Evolutionary conservation across 2,113 vertebrate genomes (phyloP).

Genomic region (Tyto alba): DNA sequence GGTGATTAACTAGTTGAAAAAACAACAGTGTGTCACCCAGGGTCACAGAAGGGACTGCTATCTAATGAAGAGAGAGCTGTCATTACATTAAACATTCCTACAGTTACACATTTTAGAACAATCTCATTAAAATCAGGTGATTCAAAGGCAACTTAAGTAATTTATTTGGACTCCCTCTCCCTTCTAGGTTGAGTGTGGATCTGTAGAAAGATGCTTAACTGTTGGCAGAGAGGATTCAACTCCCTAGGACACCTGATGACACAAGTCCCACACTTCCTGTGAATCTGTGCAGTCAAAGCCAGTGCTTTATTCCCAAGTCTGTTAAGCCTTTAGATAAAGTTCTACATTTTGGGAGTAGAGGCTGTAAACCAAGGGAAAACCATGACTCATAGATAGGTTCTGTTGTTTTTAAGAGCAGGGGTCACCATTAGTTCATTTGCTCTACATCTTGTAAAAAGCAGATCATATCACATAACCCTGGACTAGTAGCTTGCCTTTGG

Average conservation of each 20-base stretch:
- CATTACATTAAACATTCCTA: neutral
- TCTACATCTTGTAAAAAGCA: neutral
- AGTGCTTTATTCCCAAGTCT: neutral
- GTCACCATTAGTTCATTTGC: neutral
- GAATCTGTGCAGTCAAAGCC: neutral
- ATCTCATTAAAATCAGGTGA: neutral
- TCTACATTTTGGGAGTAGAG: neutral
- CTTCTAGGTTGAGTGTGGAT: neutral
- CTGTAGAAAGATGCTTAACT: neutral
- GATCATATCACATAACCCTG: neutral
- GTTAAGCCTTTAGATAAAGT: neutral
- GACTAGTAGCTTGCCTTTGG: neutral
- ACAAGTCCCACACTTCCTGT: neutral
- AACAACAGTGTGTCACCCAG: neutral
- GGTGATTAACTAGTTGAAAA: neutral
- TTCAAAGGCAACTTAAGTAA: neutral
- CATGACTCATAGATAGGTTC: neutral
- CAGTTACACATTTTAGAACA: neutral
- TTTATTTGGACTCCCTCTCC: neutral
- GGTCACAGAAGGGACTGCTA: neutral
- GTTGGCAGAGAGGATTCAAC: neutral
- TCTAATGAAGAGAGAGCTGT: neutral
- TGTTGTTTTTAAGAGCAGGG: neutral
- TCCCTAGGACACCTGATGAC: neutral
- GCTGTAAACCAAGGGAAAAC: neutral